These are phyloP conservation scores for Paradisaea rubra DNA, from an alignment of 2,113 vertebrate genomes.

Conservation along the genomic window DNA sequence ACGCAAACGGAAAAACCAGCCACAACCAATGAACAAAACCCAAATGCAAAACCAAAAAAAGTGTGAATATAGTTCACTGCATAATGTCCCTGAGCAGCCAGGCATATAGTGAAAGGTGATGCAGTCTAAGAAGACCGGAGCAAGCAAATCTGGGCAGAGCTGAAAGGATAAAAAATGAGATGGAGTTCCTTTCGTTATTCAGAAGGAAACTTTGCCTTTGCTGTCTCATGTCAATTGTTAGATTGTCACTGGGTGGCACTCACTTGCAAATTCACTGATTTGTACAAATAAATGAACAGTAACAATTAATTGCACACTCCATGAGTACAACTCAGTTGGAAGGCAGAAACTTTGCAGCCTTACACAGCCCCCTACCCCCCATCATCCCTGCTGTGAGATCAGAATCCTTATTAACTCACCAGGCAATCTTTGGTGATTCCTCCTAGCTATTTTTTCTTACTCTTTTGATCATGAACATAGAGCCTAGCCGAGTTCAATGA, in stretches of 20 bases:
- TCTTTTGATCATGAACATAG: neutral
- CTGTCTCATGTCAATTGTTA: neutral
- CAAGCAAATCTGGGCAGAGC: neutral
- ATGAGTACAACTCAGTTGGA: slow-evolving; percentile 14
- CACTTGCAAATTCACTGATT: slow-evolving; percentile 39
- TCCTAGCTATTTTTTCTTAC: neutral
- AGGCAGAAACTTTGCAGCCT: neutral
- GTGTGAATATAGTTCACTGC: neutral
- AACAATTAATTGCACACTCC: slow-evolving; percentile 60
- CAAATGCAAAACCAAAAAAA: neutral
- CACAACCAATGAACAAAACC: neutral
- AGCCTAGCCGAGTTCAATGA: neutral
- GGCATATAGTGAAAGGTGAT: neutral
- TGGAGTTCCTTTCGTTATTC: neutral
- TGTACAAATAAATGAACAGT: slow-evolving; percentile 59
- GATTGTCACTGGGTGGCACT: slow-evolving; percentile 45
- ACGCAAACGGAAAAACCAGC: neutral
- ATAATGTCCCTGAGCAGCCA: neutral
- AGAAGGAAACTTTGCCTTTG: neutral
- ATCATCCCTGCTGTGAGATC: neutral
- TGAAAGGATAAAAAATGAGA: neutral
- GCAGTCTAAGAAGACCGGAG: neutral
- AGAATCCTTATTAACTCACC: neutral
- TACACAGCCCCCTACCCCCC: neutral
- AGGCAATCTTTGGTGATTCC: neutral